Evolutionary conservation across 2,797 vertebrate species (phyloP).

Genomic region (Rhinella marina): DNA sequence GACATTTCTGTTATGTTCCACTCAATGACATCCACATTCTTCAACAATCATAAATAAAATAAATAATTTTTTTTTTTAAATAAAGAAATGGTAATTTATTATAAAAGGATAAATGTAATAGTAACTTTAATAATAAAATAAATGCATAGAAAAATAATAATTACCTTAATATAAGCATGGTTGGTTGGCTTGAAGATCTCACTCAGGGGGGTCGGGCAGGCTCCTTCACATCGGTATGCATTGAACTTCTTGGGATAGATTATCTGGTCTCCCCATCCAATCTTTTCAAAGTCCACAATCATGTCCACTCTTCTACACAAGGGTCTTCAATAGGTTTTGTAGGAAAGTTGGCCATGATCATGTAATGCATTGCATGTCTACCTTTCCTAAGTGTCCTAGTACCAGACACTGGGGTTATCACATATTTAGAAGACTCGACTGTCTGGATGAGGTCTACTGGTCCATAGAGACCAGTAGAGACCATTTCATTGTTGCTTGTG

Average conservation of each 20-base stretch:
- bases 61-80: background rate
- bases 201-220: conserved; percentile 82
- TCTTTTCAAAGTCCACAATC: conserved; percentile 88
- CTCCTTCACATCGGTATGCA: conserved; percentile 86
- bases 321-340: background rate
- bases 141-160: conserved; percentile 19
- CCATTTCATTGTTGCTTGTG: no score
- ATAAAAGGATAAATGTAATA: background rate
- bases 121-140: background rate
- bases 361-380: conserved; percentile 71
- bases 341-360: conserved; percentile 28
- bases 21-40: conserved; percentile 48
- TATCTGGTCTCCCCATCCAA: conserved; percentile 88
- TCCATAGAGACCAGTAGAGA: conserved; percentile 62
- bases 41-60: conserved; percentile 28
- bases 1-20: background rate
- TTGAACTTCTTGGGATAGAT: conserved; percentile 86
- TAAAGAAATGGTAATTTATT: background rate
- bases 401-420: conserved; percentile 65
- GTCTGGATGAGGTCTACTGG: conserved; percentile 83
- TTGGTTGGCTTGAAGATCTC: conserved; percentile 84
- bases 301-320: conserved; percentile 82
- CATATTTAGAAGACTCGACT: conserved; percentile 82
- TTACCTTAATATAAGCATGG: conserved; percentile 91
- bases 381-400: conserved; percentile 80